These are phyloP conservation scores for Myrmecobius fasciatus DNA, from an alignment of 2,113 vertebrate genomes.

Conservation along the genomic window DNA sequence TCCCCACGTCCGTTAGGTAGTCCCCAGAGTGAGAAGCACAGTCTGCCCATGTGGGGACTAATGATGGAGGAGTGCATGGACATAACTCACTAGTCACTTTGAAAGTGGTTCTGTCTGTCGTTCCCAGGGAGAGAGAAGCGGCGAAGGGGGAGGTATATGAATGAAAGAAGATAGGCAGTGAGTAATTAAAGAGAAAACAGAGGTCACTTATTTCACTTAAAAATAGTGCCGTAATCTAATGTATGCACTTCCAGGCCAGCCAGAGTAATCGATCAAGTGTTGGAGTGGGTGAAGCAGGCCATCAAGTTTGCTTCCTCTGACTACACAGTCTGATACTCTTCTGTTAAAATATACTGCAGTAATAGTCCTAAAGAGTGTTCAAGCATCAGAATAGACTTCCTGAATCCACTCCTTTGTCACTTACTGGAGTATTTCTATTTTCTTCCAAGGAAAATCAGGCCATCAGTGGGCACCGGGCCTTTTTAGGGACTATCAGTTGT, in stretches of 20 bases:
- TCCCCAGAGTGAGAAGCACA: not conserved
- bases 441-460: conserved; percentile 62
- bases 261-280: not conserved
- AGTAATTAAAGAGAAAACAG: not conserved
- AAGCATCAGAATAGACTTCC: not conserved
- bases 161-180: not conserved
- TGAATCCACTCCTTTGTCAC: not conserved
- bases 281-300: not conserved
- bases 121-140: not conserved
- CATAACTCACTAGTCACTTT: not conserved
- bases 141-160: not conserved
- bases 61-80: not conserved
- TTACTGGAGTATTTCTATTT: conserved; percentile 25
- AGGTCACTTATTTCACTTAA: not conserved
- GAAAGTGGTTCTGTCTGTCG: not conserved
- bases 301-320: not conserved
- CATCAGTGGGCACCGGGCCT: conserved; percentile 62
- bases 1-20: not conserved
- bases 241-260: not conserved
- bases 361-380: not conserved
- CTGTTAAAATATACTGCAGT: not conserved
- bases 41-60: not conserved
- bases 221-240: not conserved
- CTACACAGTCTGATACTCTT: not conserved
- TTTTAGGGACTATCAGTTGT: conserved; percentile 33